Conservation (phyloP, 37 sponge, comb jelly and placozoan species). For the Petrosia ficiformis region DNA sequence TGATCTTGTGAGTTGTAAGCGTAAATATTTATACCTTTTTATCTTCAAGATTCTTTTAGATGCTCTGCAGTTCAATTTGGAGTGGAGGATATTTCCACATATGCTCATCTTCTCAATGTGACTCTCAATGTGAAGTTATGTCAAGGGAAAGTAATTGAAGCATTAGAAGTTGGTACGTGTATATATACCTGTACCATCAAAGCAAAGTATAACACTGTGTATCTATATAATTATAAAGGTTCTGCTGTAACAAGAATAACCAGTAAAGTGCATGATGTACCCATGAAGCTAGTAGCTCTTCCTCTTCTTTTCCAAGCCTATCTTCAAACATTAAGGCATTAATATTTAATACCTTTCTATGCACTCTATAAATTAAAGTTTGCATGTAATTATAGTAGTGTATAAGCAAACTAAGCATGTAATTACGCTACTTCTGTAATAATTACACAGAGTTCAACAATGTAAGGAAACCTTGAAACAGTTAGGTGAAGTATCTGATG, state of each 20-base stretch:
- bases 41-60: slow-evolving; percentile 7
- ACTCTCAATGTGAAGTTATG: slow-evolving; percentile 45
- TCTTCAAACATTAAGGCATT: slow-evolving; percentile 12
- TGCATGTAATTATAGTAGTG: too few species aligned
- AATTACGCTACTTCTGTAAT: too few species aligned
- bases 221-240: slow-evolving; percentile 1
- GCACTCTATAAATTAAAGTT: not conserved
- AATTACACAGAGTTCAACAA: slow-evolving; percentile 8
- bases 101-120: slow-evolving; percentile 51
- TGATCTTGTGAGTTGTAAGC: slow-evolving; percentile 23
- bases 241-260: slow-evolving; percentile 24
- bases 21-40: not conserved
- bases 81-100: slow-evolving; percentile 47
- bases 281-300: slow-evolving; percentile 41
- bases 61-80: slow-evolving; percentile 33
- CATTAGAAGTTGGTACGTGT: slow-evolving; percentile 33
- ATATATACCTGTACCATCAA: not conserved
- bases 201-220: not conserved
- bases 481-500: slow-evolving; percentile 40
- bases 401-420: too few species aligned
- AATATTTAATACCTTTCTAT: not conserved
- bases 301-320: slow-evolving; percentile 43
- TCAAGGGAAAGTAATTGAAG: slow-evolving; percentile 49
- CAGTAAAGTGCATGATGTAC: slow-evolving; percentile 30
- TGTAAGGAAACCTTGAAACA: slow-evolving; percentile 33